phyloP scores from a whole-genome alignment of 2,888 invertebrate genomes.

The Heliconius cydno region DNA sequence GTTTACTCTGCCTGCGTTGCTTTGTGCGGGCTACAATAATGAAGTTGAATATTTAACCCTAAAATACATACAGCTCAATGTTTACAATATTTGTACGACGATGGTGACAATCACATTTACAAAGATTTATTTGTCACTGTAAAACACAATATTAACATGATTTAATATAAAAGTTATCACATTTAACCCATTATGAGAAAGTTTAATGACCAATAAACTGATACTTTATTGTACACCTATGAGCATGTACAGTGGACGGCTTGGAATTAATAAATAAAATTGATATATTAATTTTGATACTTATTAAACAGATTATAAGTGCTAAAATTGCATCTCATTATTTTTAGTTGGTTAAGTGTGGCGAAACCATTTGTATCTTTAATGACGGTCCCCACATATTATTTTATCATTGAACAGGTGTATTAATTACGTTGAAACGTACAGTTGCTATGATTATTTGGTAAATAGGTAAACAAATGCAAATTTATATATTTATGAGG shows the following conservation, averaged over 20 bases:
- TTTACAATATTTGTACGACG: not conserved
- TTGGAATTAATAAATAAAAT: constrained; percentile 15
- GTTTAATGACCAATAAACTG: constrained; percentile 46
- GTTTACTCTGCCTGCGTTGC: no score
- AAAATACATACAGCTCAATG: no score
- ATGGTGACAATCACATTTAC: not conserved
- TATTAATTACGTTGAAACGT: constrained; percentile 46
- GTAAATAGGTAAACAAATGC: constrained; percentile 34
- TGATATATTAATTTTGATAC: constrained; percentile 23
- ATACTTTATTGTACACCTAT: constrained; percentile 47
- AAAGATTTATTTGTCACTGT: constrained; percentile 27
- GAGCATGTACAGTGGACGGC: constrained; percentile 38
- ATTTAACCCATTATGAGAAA: constrained; percentile 45
- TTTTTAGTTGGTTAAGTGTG: constrained; percentile 26
- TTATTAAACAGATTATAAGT: constrained; percentile 9
- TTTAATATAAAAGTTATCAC: constrained; percentile 44
- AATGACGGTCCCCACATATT: constrained; percentile 48
- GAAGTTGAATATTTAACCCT: not conserved
- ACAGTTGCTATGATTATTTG: constrained; percentile 44
- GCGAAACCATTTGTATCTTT: constrained; percentile 47
- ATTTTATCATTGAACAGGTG: constrained; percentile 50
- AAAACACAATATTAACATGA: constrained; percentile 39
- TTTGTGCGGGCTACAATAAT: no score
- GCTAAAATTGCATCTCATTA: constrained; percentile 13
- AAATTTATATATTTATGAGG: constrained; percentile 10